A percentile compares a stretch with the other conserved stretches of the same genome.
These are phyloP conservation scores for Diorhabda carinulata DNA, from an alignment of 1,140 invertebrate genomes.

Conservation along the genomic window DNA sequence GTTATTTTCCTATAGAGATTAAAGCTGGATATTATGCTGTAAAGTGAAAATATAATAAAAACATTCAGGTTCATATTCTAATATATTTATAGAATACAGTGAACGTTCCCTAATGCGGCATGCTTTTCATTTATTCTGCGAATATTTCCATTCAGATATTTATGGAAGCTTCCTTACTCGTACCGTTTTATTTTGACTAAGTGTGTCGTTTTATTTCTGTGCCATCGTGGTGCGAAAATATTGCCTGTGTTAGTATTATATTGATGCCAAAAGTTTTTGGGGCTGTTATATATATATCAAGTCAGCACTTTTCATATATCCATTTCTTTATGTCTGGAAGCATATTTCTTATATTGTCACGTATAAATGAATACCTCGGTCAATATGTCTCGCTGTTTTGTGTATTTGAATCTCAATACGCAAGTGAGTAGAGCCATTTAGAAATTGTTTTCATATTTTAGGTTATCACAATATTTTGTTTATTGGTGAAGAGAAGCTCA, in stretches of 20 bases:
- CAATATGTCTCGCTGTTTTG: not conserved
- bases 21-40: no score
- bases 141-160: slow-evolving; percentile 1
- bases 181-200: not conserved
- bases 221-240: slow-evolving; percentile 1
- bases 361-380: not conserved
- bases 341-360: slow-evolving; percentile 2
- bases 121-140: not conserved
- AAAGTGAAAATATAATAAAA: not conserved
- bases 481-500: not conserved
- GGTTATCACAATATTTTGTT: not conserved
- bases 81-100: not conserved
- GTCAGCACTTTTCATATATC: not conserved
- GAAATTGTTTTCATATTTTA: not conserved
- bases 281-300: not conserved
- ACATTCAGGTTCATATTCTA: not conserved
- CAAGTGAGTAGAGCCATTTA: not conserved
- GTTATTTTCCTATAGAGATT: no score
- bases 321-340: slow-evolving; percentile 2
- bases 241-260: not conserved
- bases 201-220: slow-evolving; percentile 1
- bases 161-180: not conserved
- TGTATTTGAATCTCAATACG: not conserved
- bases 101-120: not conserved
- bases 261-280: not conserved